Base-by-base conservation (phyloP, 2,113 vertebrate species). In the Cardinalis cardinalis region DNA sequence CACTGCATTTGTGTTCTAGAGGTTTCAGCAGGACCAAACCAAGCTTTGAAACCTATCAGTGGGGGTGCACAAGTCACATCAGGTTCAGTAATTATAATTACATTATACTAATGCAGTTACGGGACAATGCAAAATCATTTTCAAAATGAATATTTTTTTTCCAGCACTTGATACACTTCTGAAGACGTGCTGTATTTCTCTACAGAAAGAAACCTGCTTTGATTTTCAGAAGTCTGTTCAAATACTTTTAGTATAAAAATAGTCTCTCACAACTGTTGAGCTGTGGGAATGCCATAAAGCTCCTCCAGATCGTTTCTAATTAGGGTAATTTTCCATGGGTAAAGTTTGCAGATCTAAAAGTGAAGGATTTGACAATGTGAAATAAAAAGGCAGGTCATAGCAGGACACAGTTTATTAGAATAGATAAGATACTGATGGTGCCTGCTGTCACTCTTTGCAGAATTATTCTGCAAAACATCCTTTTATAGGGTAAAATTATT, bases 171-270 rank as follows among this genome's bases (percentile, higher is more conserved):
- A n/a, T 95, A 10, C 14, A 3, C n/a, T 81, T 94, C 38, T 56
- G 61, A 86, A 84, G 28, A 68, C 6, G 3, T 85, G 51, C 34
- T 89, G 0, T 51, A 28, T 77, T 89, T 85, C 72, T 83, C 31
- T 46, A 36, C 13, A 68, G 82, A 86, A 81, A 52, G 43, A 86
- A 84, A 43, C 34, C 44, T 92, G 72, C 76, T 92, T 81, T 71
- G 64, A 51, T 86, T 94, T 83, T 93, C 61, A 69, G 25, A 74
- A 78, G 14, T 65, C 71, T 85, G 52, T 76, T 92, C 68, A 88
- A 92, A 83, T 85, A 55, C 43, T 80, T 75, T 44, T 40, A 12
- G 68, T 32, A 23, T 38, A 92, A 96, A 94, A 92, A 92, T 89
- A 92, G 65, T 18, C 19, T 32, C 46, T 85, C 83, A 73, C 41